These are phyloP conservation scores for Bradynema listronoti DNA, from an alignment of 1,140 invertebrate genomes.

Conservation along the genomic window DNA sequence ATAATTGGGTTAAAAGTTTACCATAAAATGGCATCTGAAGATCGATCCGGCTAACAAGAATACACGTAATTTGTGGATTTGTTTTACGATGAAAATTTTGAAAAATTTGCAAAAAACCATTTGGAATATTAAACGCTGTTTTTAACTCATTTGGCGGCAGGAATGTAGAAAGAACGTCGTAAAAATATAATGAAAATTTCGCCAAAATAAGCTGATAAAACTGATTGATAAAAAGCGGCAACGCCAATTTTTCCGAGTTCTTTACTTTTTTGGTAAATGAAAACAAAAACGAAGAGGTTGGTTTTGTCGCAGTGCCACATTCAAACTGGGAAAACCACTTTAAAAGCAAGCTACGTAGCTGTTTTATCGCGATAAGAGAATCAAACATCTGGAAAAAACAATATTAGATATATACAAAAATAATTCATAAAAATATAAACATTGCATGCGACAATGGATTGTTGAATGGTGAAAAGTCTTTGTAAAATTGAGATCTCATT, in stretches of 20 bases:
- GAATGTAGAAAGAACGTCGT: slow-evolving; percentile 9
- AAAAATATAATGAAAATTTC: slow-evolving; percentile 30
- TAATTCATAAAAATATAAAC: background rate
- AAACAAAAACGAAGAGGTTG: slow-evolving; percentile 22
- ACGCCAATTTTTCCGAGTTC: slow-evolving; percentile 14
- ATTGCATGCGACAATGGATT: slow-evolving; percentile 14
- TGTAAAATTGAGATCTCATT: slow-evolving; percentile 14
- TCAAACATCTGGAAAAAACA: slow-evolving; percentile 24
- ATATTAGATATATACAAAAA: slow-evolving; percentile 1
- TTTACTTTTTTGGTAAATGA: slow-evolving; percentile 21
- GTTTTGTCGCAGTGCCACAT: background rate
- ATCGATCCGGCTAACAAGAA: slow-evolving; percentile 30
- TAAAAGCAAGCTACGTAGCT: background rate
- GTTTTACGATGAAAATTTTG: slow-evolving; percentile 22
- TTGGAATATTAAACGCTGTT: background rate
- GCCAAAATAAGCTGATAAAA: slow-evolving; percentile 22
- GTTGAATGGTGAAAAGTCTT: slow-evolving; percentile 17
- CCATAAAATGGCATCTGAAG: slow-evolving; percentile 28
- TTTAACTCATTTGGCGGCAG: slow-evolving; percentile 15
- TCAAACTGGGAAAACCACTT: slow-evolving; percentile 9
- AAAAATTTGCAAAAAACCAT: slow-evolving; percentile 18
- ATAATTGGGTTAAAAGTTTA: slow-evolving; percentile 5
- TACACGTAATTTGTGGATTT: slow-evolving; percentile 21
- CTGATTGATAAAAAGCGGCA: slow-evolving; percentile 12
- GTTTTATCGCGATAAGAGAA: slow-evolving; percentile 19